Base-by-base conservation (phyloP, 2,113 vertebrate genomes). In the Channa argus region DNA sequence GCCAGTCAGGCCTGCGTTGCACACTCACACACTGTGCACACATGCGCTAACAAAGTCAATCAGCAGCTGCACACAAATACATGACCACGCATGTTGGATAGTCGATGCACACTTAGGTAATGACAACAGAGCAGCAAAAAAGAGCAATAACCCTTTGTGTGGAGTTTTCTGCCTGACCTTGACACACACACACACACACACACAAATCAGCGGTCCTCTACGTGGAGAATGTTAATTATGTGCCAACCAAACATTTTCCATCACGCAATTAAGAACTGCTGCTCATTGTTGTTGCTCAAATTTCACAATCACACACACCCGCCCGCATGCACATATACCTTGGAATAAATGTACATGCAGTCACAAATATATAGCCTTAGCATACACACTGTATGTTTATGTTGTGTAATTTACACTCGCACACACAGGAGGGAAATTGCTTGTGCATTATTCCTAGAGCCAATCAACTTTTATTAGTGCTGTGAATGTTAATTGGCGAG, bases 401-500 rank as follows among this genome's bases (percentile, higher is more conserved):
- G 0, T 9, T 2, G 34, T 24, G 53, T 66, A 51, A 74, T 80
- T 71, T 55, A 70, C 56, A 38, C 53, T 49, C 51, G 70, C 41
- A 43, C 45, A 75, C 67, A 77, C 71, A 51, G 24, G 52, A 38
- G 62, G 66, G 86, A 88, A 89, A 84, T 63, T 79, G 43, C 12
- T 71, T 62, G 63, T 66, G 77, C 60, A 43, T 84, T 82, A 79
- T 85, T 90, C 68, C 33, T 41, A 55, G 68, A 91, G 82, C 63
- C 82, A 91, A 88, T 89, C 78, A 84, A 71, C 74, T 80, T 86
- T 80, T 86, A 85, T 92, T 90, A 89, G 58, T 8, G 70, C 64
- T 13, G 50, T 60, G 73, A 80, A 88, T 74, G 85, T 74, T 89
- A 91, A 91, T 89, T 89, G 79, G 44, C 10, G 34, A 74, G 77